Evolutionary conservation across 2,888 invertebrate species (phyloP), one percentile per base, ranked within the genome.

Genomic region (Dione vanillae): DNA sequence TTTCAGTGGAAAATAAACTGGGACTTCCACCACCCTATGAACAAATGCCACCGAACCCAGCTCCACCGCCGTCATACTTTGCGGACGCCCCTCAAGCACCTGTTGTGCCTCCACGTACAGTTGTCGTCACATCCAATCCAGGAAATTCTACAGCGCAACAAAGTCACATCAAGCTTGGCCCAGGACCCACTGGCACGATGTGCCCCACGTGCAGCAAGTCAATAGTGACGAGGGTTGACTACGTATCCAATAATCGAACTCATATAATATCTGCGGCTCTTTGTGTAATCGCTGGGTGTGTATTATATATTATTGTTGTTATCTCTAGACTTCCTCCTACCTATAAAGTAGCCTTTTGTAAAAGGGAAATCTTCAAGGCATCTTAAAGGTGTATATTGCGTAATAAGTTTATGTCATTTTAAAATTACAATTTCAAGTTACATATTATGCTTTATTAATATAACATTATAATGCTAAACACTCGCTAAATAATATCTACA

Each of bases 1-100:
- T 89, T 91, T 67, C 86, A 93, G 92, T 93, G 92, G 92, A 93
- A 82, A 92, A 92, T 72, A 93, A 93, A 81, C 92, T 92, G 90
- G 92, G 92, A 14, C 79, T 92, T 2, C 92, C 92, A 0, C 92
- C 92, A 5, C 91, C 92, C 1, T 92, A 93, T 76, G 88, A 92
- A 73, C 88, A 86, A 66, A 78, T 83, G n/a, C 79, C 85, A 11
- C 83, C 89, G 0, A 90, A 87, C 72, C 88, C 90, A 7, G 87
- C 85, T 2, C 92, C 92, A 2, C 92, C 92, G 1, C 92, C 92
- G 0, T 89, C 91, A 0, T 92, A 93, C 79, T 92, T 91, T 73
- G 92, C 91, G 0, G 85, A 86, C 74, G 85, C 87, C 70, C 90
- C 91, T 2, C 90, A 90, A 0, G 90, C 89, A 3, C 87, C 88